These are phyloP conservation scores for Cyphomyrus discorhynchus DNA, from an alignment of 2,113 vertebrate genomes.

Conservation along the genomic window DNA sequence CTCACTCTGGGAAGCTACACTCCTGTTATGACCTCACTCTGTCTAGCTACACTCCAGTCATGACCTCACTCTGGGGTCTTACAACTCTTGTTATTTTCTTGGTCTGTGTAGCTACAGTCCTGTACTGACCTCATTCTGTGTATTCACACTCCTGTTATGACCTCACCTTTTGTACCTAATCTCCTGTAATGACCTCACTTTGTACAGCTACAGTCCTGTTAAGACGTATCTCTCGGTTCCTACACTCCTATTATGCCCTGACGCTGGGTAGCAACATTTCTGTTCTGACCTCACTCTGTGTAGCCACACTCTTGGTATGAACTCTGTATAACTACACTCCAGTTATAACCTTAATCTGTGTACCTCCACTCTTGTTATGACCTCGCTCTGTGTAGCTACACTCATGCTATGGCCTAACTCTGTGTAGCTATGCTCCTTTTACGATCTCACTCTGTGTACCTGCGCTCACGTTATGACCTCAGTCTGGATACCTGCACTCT, in stretches of 20 bases:
- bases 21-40: background rate
- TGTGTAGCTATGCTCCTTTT: background rate
- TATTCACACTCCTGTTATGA: background rate
- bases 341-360: background rate
- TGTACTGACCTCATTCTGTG: background rate
- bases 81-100: background rate
- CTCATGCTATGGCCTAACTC: background rate
- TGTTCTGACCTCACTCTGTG: background rate
- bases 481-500: too few relatives aligned
- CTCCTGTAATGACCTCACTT: background rate
- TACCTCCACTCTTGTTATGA: background rate
- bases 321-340: background rate
- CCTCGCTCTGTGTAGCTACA: background rate
- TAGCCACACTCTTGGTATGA: background rate
- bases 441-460: background rate
- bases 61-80: background rate
- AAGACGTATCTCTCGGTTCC: too few relatives aligned
- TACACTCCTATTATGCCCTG: background rate
- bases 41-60: too few relatives aligned
- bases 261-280: background rate
- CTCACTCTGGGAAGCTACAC: background rate
- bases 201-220: background rate
- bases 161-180: background rate
- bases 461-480: too few relatives aligned
- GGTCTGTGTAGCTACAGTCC: too few relatives aligned